phyloP scores from a whole-genome alignment of 2,797 vertebrate species.

The Scleropages formosus region DNA sequence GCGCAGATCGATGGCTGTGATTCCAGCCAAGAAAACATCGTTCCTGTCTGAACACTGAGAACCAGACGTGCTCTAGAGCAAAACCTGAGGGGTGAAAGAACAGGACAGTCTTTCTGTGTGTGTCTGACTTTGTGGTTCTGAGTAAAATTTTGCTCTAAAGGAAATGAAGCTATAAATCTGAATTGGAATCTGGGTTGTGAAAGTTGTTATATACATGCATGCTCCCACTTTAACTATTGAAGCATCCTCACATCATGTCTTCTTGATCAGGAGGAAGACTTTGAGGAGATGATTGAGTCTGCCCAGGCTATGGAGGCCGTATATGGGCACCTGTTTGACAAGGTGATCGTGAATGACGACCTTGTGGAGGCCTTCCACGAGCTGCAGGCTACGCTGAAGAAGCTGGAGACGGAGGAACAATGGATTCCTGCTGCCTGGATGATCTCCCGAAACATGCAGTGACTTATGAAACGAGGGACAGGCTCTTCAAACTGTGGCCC shows the following conservation, averaged over 20 bases:
- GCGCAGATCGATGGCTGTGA: background rate
- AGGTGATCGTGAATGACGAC: slow-evolving; percentile 85
- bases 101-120: background rate
- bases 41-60: no score
- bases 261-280: slow-evolving; percentile 83
- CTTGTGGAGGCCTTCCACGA: slow-evolving; percentile 75
- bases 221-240: background rate
- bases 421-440: slow-evolving; percentile 75
- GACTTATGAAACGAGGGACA: background rate
- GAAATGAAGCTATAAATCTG: background rate
- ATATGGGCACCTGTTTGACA: slow-evolving; percentile 83
- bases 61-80: no score
- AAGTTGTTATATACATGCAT: background rate
- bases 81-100: no score
- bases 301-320: slow-evolving; percentile 81
- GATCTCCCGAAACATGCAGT: slow-evolving; percentile 51
- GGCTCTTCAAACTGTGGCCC: no score
- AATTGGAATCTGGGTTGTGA: background rate
- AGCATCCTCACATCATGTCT: background rate
- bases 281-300: slow-evolving; percentile 83
- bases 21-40: no score
- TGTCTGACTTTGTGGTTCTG: background rate
- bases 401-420: slow-evolving; percentile 70
- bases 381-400: slow-evolving; percentile 77
- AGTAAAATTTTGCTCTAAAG: background rate